Evolutionary conservation across 2,113 vertebrate genomes (phyloP), one percentile per base, ranked within the genome.

Genomic region (Heterotis niloticus): DNA sequence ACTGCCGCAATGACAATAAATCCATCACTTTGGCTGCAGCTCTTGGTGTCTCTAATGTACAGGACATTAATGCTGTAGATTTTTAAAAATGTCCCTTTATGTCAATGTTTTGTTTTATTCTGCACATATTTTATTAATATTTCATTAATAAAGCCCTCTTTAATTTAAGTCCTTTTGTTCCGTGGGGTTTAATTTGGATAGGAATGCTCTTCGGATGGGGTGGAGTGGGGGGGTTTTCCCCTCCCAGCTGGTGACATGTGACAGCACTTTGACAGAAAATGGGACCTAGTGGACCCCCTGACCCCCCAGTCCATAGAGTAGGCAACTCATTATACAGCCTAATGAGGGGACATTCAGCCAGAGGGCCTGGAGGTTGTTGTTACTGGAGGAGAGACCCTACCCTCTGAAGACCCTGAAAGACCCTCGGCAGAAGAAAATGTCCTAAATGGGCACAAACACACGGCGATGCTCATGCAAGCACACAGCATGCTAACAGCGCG

Each of bases 311-410:
- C 65, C 66, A 59, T 54, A 78, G 28, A 44, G n/a, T 70, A 60
- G 77, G 67, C 67, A 78, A 62, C 66, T 78, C 77, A 71, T 78
- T 78, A 78, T 78, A 62, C 66, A 59, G 26, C 56, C 64, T 78
- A 78, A 78, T 71, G 67, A 78, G 28, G n/a, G 66, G 56, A 51
- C 57, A 78, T 70, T 78, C 77, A 68, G 76, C 68, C 76, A 78
- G 77, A 78, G 34, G 77, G 70, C 66, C 77, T 59, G 20, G 57
- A 69, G 66, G 62, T 70, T 60, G 77, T 62, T 26, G 24, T 71
- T 78, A 60, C 70, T 78, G 70, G n/a, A 10, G 77, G 11, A 60
- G 70, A 59, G 18, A 24, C 57, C 34, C 28, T 78, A 56, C 56
- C 28, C 66, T 78, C 28, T 23, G 66, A 62, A 26, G 66, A 67